Evolutionary conservation across 2,113 vertebrate species (phyloP), one percentile per base, ranked within the genome.

Genomic region (Bujurquina vittata): DNA sequence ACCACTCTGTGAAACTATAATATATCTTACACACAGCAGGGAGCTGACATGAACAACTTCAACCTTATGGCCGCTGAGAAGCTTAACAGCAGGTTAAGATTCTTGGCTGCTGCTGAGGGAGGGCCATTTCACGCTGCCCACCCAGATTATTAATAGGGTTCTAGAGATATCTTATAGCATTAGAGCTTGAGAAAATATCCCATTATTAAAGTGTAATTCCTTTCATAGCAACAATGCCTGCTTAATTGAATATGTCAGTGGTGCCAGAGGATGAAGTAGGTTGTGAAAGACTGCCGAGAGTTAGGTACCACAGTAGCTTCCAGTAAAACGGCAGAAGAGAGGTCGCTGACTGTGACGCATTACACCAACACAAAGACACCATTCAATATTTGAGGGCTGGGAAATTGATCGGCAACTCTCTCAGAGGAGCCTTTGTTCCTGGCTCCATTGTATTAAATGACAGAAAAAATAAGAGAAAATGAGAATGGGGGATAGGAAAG

Each of bases 381-480:
- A 81, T 83, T 92, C 85, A 84, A 83, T 85, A 81, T 5, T 58
- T 23, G 31, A n/a, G 76, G 72, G 75, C 31, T 72, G 80, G 78
- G 40, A 81, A 91, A 93, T 86, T 91, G 90, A 93, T 93, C 89
- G 23, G 52, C 77, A 31, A 29, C 35, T 62, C 54, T 75, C 67
- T 81, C 83, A 0, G 4, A 77, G 80, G 80, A 88, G 46, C 60
- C 60, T 83, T 88, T 91, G 91, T 89, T 77, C 72, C 67, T n/a
- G 49, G n/a, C 80, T 83, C 33, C 55, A 62, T 83, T 20, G 54
- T 85, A 80, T 84, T 79, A 87, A 83, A 85, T 83, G 80, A 77
- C 67, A 54, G 72, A 77, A 81, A 79, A 72, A 88, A 83, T 75
- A 79, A 10, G 61, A 82, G 37, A 72, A 72, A 77, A 87, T 59